Percentiles rank a stretch among this genome's conserved stretches.
Evolutionary conservation across 1,140 invertebrate species (phyloP).

Genomic region (Zaprionus lachaisei): DNA sequence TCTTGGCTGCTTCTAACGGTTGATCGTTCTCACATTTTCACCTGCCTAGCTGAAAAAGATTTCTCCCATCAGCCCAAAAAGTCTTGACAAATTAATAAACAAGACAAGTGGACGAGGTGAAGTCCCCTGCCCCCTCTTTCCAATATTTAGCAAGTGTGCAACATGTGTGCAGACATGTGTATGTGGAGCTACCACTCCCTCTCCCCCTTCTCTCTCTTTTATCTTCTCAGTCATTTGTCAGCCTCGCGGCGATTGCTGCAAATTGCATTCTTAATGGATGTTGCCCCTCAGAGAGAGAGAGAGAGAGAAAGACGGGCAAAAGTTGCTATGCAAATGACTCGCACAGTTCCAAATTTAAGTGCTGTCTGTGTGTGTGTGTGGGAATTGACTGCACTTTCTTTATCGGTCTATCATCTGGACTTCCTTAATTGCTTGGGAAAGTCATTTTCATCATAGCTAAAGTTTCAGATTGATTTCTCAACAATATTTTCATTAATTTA

Average conservation of each 20-base stretch:
- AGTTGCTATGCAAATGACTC: conserved; percentile 57
- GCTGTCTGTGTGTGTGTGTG: conserved; percentile 2
- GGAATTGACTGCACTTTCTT: neutral
- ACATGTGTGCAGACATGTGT: neutral
- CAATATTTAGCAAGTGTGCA: neutral
- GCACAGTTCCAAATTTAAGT: conserved; percentile 47
- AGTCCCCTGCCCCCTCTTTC: neutral
- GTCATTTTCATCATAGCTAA: neutral
- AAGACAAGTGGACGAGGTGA: conserved; percentile 49
- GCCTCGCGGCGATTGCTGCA: conserved; percentile 53
- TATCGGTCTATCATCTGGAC: neutral
- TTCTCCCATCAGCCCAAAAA: conserved; percentile 65
- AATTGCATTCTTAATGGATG: conserved; percentile 74
- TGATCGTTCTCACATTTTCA: conserved; percentile 61
- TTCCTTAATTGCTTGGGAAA: neutral
- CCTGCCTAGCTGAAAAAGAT: conserved; percentile 48
- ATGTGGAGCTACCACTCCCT: neutral
- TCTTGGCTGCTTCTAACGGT: conserved; percentile 28
- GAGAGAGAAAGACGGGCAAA: neutral
- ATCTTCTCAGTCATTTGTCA: conserved; percentile 34
- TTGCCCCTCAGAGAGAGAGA: conserved; percentile 19
- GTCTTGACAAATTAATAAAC: conserved; percentile 77
- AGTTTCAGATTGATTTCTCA: too few relatives aligned
- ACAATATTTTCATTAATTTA: too few relatives aligned
- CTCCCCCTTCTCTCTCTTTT: neutral